phyloP scores from a whole-genome alignment of 1,140 invertebrate genomes.

The Anastatus disparis region DNA sequence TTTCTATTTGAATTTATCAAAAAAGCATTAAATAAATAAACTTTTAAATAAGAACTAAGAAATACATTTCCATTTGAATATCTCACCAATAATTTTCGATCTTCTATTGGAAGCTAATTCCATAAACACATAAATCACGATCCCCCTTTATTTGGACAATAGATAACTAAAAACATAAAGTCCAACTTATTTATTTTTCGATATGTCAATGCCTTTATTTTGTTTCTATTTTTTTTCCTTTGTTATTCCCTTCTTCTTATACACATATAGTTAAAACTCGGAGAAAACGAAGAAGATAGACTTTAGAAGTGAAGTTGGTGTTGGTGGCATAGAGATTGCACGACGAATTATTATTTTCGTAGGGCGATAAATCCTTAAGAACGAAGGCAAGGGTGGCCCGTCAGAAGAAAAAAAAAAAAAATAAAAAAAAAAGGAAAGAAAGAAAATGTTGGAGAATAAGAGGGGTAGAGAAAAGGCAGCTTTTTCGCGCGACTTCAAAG shows the following conservation, averaged over 20 bases:
- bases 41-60: no score
- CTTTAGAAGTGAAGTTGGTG: not conserved
- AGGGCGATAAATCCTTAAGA: constrained; percentile 4
- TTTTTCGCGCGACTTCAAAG: not conserved
- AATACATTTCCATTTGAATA: no score
- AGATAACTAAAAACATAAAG: not conserved
- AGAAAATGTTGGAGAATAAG: no score
- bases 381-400: not conserved
- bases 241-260: not conserved
- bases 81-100: no score
- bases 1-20: no score
- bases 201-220: not conserved
- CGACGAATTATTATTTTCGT: constrained; percentile 25
- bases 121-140: not conserved
- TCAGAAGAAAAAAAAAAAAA: not conserved
- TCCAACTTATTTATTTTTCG: not conserved
- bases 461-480: not conserved
- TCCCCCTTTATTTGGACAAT: not conserved
- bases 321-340: not conserved
- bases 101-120: not conserved
- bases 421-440: no score
- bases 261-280: not conserved
- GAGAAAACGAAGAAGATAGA: not conserved
- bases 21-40: no score
- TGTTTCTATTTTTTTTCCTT: not conserved